A percentile compares a stretch with the other conserved stretches of the same genome.
phyloP scores from a whole-genome alignment of 2,113 vertebrate genomes.

The Nerophis ophidion region DNA sequence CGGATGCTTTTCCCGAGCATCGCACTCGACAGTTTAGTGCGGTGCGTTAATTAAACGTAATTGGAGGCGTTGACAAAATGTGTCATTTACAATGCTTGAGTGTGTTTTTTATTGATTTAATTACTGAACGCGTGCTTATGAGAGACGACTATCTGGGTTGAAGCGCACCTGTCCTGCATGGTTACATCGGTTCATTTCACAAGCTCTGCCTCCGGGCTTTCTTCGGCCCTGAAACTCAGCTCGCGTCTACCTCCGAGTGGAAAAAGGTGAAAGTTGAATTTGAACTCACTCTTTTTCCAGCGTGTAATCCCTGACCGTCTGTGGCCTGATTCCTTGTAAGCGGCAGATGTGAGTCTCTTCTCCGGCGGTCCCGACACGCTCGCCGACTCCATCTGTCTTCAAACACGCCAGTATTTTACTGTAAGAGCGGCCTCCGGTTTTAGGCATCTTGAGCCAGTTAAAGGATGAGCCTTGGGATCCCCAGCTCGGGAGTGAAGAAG shows the following conservation, averaged over 20 bases:
- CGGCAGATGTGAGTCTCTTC: constrained; percentile 63
- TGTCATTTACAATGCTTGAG: constrained; percentile 16
- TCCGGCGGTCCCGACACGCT: constrained; percentile 52
- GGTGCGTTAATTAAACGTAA: constrained; percentile 29
- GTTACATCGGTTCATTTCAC: constrained; percentile 22
- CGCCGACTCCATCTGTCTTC: constrained; percentile 61
- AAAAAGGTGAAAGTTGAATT: constrained; percentile 52
- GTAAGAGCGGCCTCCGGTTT: constrained; percentile 17
- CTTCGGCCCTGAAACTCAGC: constrained; percentile 29
- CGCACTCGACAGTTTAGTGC: constrained; percentile 21
- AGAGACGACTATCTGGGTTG: constrained; percentile 16
- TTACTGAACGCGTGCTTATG: constrained; percentile 17
- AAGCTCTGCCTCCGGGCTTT: constrained; percentile 29
- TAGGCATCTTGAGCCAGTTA: constrained; percentile 35
- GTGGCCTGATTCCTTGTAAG: constrained; percentile 51
- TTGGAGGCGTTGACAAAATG: constrained; percentile 21
- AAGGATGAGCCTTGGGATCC: constrained; percentile 12
- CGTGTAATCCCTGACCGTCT: constrained; percentile 56
- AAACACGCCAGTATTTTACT: constrained; percentile 36
- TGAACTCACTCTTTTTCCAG: constrained; percentile 47
- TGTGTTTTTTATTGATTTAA: constrained; percentile 31
- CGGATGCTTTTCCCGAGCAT: constrained; percentile 12
- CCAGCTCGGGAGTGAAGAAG: not conserved
- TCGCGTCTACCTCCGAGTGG: constrained; percentile 35
- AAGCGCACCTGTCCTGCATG: constrained; percentile 31